Evolutionary conservation across 2,888 invertebrate species (phyloP), one percentile per base, ranked within the genome.

Genomic region (Caenorhabditis plicata): DNA sequence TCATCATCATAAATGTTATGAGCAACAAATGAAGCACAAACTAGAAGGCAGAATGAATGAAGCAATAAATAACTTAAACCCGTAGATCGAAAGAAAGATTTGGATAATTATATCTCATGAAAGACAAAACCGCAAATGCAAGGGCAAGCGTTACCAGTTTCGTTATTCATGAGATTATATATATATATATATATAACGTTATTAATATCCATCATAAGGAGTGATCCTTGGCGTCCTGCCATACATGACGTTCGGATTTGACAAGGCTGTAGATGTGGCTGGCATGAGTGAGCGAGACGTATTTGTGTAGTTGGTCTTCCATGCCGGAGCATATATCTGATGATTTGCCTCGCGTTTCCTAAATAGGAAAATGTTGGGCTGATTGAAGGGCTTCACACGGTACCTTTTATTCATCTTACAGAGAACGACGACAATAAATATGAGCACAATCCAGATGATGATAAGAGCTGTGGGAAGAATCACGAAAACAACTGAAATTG

Each of bases 401-500:
- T 27, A 55, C 55, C 52, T 48, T 35, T 46, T 53, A 22, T 35
- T 60, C 50, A 50, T 55, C 41, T 63, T 43, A 38, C 65, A 73
- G 25, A 71, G 43, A n/a, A 50, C 62, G 7, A 52, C 26, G 7
- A 73, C 53, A 7, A 71, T 52, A 19, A 68, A 47, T n/a, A 67
- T 58, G 3, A 75, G 50, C 2, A 74, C 33, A 1, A 66, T 39
- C 75, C 75, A 75, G 23, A 69, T 57, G n/a, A 60, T 40, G 26
- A 61, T 39, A 3, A 72, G 44, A 9, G 56, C 66, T 4, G 44
- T 39, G 0, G 64, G 64, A 8, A 64, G 33, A 5, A 66, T 39
- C 11, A 72, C 31, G 41, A 64, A 67, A 9, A 72, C 51, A 32
- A 60, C 75, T 75, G 61, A 54, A 74, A 70, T 36, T 36, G 13